Conservation (phyloP, 2,797 vertebrate species). For the Pempheris klunzingeri region DNA sequence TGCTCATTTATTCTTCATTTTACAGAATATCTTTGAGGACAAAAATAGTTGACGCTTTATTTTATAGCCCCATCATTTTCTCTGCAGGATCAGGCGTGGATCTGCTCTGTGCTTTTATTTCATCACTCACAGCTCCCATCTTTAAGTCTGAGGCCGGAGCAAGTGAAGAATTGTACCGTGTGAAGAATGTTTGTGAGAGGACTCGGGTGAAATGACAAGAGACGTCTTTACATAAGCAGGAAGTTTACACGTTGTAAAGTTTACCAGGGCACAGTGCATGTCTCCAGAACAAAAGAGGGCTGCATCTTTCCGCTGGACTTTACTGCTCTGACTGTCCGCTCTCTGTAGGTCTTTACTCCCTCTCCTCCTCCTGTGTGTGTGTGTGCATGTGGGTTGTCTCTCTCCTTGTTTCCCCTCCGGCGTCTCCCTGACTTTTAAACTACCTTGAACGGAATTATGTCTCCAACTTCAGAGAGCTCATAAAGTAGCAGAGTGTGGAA, state of each 20-base stretch:
- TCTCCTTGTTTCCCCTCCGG: slow-evolving; percentile 59
- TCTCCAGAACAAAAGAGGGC: slow-evolving; percentile 28
- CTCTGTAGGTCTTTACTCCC: background rate
- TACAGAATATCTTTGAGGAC: slow-evolving; percentile 33
- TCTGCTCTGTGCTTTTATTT: slow-evolving; percentile 33
- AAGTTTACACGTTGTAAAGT: slow-evolving; percentile 18
- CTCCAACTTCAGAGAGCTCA: slow-evolving; percentile 65
- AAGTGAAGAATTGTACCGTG: slow-evolving; percentile 1
- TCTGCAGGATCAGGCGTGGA: slow-evolving; percentile 21
- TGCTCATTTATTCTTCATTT: slow-evolving; percentile 31
- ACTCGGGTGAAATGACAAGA: background rate
- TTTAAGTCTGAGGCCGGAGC: slow-evolving; percentile 3
- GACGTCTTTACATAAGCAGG: slow-evolving; percentile 10
- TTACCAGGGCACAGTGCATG: slow-evolving; percentile 14
- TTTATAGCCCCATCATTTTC: slow-evolving; percentile 8
- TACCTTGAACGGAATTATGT: slow-evolving; percentile 78
- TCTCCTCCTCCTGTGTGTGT: background rate
- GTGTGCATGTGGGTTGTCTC: slow-evolving; percentile 14
- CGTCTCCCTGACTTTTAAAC: slow-evolving; percentile 78
- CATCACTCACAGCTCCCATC: slow-evolving; percentile 23
- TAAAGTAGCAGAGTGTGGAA: slow-evolving; percentile 44
- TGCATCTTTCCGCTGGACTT: too few relatives aligned
- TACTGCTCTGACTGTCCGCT: slow-evolving; percentile 15
- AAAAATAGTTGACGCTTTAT: slow-evolving; percentile 8
- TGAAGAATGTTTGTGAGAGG: background rate